Evolutionary conservation across 2,797 vertebrate genomes (phyloP).

Genomic region (Antrozous pallidus): DNA sequence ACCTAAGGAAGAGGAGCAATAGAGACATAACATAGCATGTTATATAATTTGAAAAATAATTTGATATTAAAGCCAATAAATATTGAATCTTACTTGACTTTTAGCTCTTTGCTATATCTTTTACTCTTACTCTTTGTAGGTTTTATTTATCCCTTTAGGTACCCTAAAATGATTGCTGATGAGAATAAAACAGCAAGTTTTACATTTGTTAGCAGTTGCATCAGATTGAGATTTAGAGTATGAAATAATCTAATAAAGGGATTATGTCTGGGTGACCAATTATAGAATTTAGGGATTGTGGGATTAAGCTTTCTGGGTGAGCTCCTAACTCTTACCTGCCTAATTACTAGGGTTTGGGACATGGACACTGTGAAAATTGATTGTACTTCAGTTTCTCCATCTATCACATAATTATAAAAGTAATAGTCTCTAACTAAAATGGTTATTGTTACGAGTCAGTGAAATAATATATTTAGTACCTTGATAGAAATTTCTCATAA

Average conservation of each 20-base stretch:
- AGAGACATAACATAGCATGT: not conserved
- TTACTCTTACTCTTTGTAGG: not conserved
- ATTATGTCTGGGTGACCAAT: not conserved
- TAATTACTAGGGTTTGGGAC: not conserved
- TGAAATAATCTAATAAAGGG: not conserved
- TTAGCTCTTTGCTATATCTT: not conserved
- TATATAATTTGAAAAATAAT: not conserved
- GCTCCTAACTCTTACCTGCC: accelerated
- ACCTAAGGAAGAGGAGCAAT: not conserved
- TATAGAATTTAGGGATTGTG: not conserved
- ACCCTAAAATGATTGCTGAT: not conserved
- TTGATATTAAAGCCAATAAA: not conserved
- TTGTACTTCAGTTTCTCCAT: not conserved
- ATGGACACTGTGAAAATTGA: not conserved
- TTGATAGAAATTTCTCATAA: not conserved
- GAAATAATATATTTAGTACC: not conserved
- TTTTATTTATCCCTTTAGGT: not conserved
- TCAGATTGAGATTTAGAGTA: not conserved
- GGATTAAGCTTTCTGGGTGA: not conserved
- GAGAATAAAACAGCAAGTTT: not conserved
- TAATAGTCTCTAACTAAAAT: not conserved
- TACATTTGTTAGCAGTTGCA: not conserved
- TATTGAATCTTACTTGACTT: not conserved
- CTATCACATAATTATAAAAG: not conserved
- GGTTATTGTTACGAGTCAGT: not conserved